These are phyloP conservation scores for Oxystoma pomonae DNA, from an alignment of 2,888 invertebrate species.

Conservation along the genomic window DNA sequence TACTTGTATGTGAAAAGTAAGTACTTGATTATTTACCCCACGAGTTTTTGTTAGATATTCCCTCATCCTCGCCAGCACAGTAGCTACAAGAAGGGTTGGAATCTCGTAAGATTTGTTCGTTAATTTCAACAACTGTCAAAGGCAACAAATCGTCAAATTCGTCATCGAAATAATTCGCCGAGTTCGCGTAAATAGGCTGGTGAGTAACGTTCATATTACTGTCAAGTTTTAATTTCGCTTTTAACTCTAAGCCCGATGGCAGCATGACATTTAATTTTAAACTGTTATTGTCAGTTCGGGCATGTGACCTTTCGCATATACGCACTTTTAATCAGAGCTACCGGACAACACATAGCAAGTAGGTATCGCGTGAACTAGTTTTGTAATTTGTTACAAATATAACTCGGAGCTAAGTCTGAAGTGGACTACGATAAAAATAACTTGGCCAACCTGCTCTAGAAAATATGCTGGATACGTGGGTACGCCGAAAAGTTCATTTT, in stretches of 20 bases:
- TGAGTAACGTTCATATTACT: slow-evolving; percentile 23
- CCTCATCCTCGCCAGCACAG: background rate
- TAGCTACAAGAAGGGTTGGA: background rate
- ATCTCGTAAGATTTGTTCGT: slow-evolving; percentile 23
- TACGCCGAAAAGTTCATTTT: background rate
- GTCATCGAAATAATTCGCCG: slow-evolving; percentile 31
- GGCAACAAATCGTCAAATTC: slow-evolving; percentile 40
- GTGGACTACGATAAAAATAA: background rate
- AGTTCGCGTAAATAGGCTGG: slow-evolving; percentile 30
- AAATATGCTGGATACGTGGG: background rate
- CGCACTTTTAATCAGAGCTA: slow-evolving; percentile 38
- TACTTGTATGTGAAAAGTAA: too few relatives aligned
- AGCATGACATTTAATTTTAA: slow-evolving; percentile 25
- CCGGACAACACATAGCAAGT: slow-evolving; percentile 34
- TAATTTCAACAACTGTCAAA: slow-evolving; percentile 46
- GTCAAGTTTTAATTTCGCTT: slow-evolving; percentile 12
- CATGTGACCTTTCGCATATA: too few relatives aligned
- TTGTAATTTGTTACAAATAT: background rate
- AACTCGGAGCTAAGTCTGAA: background rate
- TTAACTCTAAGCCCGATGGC: too few relatives aligned
- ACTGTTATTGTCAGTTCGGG: slow-evolving; percentile 12
- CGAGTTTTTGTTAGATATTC: background rate
- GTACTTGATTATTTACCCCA: background rate
- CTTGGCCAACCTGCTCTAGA: background rate
- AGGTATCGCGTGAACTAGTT: background rate